Evolutionary conservation across 2,113 vertebrate species (phyloP).

Genomic region (Bungarus multicinctus): DNA sequence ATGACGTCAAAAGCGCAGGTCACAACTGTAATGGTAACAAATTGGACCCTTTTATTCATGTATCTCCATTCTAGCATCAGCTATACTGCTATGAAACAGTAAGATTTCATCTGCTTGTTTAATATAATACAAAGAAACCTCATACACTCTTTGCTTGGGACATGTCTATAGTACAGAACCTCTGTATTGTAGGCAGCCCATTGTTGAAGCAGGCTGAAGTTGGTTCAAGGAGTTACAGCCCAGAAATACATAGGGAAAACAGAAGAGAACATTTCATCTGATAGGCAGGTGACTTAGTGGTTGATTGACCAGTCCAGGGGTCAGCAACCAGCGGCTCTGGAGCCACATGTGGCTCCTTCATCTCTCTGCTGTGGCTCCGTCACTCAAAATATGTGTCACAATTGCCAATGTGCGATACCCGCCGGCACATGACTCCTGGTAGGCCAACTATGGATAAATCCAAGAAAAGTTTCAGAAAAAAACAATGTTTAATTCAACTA

Average conservation of each 20-base stretch:
- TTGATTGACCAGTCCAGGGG: background rate
- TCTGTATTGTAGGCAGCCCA: background rate
- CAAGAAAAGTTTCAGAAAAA: too few relatives aligned
- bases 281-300: background rate
- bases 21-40: background rate
- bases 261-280: background rate
- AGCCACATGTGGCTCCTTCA: too few relatives aligned
- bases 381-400: too few relatives aligned
- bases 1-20: background rate
- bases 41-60: background rate
- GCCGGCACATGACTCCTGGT: too few relatives aligned
- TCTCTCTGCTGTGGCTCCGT: too few relatives aligned
- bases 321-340: too few relatives aligned
- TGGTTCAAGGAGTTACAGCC: background rate
- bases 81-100: background rate
- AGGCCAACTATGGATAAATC: too few relatives aligned
- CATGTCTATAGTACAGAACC: background rate
- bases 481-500: too few relatives aligned
- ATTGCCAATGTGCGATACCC: too few relatives aligned
- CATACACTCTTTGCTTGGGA: background rate
- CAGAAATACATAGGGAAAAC: background rate
- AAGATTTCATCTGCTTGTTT: background rate
- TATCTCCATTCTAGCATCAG: background rate
- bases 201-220: background rate
- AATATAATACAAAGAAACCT: background rate